Evolutionary conservation across 1,140 invertebrate species (phyloP).

Genomic region (Lysiphlebus fabarum): DNA sequence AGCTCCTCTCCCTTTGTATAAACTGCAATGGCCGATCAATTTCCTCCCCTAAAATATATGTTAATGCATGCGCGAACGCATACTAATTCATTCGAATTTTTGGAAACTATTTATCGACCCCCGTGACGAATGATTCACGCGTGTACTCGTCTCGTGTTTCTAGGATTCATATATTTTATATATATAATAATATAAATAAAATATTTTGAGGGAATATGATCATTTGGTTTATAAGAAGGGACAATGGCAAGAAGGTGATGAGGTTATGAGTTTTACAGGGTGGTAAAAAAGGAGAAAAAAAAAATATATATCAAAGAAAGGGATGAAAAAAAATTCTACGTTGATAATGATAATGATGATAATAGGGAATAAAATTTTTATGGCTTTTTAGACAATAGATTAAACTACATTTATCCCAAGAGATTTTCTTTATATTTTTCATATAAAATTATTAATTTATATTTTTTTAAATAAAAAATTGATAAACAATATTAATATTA

Average conservation of each 20-base stretch:
- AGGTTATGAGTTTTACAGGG: conserved; percentile 23
- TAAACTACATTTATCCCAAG: conserved; percentile 18
- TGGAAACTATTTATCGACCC: conserved; percentile 34
- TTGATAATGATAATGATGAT: conserved; percentile 16
- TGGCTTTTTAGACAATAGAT: conserved; percentile 24
- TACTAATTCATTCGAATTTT: conserved; percentile 55
- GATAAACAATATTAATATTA: no score
- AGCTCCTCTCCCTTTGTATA: conserved; percentile 1
- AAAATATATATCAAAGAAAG: no score
- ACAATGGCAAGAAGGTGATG: conserved; percentile 22
- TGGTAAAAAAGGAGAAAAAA: no score
- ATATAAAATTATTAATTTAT: conserved; percentile 13
- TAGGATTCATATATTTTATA: conserved; percentile 10
- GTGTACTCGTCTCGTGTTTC: conserved; percentile 30
- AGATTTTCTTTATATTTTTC: conserved; percentile 7
- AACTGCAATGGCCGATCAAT: conserved; percentile 41
- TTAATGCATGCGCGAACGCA: conserved; percentile 48
- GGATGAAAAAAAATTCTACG: no score
- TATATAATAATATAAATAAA: no score
- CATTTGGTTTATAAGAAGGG: conserved; percentile 18
- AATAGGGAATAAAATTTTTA: conserved; percentile 24
- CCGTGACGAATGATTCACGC: conserved; percentile 37
- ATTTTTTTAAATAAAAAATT: conserved; percentile 3
- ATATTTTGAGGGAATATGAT: no score
- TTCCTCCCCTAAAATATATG: conserved; percentile 43